Evolutionary conservation across 2,113 vertebrate species (phyloP).

Genomic region (Melanocharis versteri): DNA sequence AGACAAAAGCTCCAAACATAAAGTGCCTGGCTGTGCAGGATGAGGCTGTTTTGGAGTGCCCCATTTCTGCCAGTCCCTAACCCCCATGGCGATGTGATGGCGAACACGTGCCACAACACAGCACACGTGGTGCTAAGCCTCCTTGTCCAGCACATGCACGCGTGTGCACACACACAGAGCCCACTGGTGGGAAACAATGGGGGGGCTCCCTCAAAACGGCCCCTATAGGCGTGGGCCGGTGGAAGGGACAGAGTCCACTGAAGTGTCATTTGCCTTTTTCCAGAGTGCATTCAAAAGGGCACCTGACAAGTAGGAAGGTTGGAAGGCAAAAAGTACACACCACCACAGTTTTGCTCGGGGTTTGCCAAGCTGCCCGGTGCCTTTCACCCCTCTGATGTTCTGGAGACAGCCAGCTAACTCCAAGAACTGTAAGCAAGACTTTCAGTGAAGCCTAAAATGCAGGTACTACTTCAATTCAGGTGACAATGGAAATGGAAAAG

Average conservation of each 20-base stretch:
- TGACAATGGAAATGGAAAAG: not conserved
- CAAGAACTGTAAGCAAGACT: not conserved
- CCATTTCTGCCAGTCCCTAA: not conserved
- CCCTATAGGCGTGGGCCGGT: not conserved
- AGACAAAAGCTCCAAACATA: not conserved
- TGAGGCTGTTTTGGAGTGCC: not conserved
- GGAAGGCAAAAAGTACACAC: not conserved
- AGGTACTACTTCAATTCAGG: not conserved
- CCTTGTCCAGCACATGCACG: not conserved
- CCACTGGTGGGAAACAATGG: rapidly evolving
- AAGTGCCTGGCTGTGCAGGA: not conserved
- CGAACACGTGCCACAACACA: not conserved
- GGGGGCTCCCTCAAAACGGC: not conserved
- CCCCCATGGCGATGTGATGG: rapidly evolving
- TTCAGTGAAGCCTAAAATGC: not conserved
- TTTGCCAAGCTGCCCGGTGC: not conserved
- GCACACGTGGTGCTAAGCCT: rapidly evolving
- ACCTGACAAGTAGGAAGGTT: not conserved
- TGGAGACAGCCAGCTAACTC: not conserved
- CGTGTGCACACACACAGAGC: not conserved
- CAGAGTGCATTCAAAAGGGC: not conserved
- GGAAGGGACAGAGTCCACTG: not conserved
- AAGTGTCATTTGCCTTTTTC: not conserved
- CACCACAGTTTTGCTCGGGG: not conserved
- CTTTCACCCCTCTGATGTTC: not conserved